Evolutionary conservation across 2,888 invertebrate species (phyloP).

Genomic region (Nebria brevicollis): DNA sequence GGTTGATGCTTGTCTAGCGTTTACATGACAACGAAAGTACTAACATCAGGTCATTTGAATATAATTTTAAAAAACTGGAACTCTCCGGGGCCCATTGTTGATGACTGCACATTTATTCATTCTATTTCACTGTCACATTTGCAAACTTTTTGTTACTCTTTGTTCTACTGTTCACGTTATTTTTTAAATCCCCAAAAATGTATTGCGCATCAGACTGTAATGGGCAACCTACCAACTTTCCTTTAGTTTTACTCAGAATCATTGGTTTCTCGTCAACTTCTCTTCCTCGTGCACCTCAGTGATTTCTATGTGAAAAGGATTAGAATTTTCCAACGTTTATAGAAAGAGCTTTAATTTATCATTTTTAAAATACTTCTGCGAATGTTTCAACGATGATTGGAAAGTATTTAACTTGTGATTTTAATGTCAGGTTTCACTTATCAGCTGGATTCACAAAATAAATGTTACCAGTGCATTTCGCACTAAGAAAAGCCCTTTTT

Average conservation of each 20-base stretch:
- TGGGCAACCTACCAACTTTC: neutral
- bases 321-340: neutral
- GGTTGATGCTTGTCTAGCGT: too few relatives aligned
- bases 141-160: neutral
- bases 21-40: too few relatives aligned
- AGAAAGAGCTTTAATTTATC: neutral
- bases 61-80: neutral
- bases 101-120: neutral
- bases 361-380: too few relatives aligned
- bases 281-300: neutral
- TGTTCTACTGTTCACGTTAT: neutral
- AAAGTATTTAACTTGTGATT: too few relatives aligned
- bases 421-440: too few relatives aligned
- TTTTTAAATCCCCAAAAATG: neutral
- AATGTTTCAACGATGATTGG: too few relatives aligned
- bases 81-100: neutral
- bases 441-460: too few relatives aligned
- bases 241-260: neutral
- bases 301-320: neutral
- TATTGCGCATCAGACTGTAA: neutral
- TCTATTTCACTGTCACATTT: neutral
- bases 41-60: neutral
- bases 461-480: too few relatives aligned
- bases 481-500: too few relatives aligned
- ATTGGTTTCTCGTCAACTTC: neutral